These are phyloP conservation scores for Patella depressa DNA, from an alignment of 2,888 invertebrate species.

Conservation along the genomic window DNA sequence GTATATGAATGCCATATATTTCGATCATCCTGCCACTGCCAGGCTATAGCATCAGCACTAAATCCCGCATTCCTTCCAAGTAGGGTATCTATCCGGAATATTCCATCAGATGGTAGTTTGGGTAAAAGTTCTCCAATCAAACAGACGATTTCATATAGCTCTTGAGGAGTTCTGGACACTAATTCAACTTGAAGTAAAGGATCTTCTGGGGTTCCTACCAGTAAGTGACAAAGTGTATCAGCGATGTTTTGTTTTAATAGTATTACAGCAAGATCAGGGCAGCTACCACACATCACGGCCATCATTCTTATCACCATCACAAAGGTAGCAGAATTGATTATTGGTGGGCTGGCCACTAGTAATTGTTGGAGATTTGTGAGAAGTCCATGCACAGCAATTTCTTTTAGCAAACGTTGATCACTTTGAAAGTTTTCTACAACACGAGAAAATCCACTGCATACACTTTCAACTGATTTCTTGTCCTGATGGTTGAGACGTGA, in stretches of 20 bases:
- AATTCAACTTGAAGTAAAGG: constrained; percentile 73
- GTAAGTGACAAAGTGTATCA: constrained; percentile 91
- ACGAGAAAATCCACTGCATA: constrained; percentile 95
- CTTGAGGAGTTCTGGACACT: constrained; percentile 92
- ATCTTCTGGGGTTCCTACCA: constrained; percentile 83
- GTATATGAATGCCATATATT: constrained; percentile 93
- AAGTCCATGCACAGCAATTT: constrained; percentile 90
- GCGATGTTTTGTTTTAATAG: constrained; percentile 93
- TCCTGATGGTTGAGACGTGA: constrained; percentile 81
- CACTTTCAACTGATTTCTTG: constrained; percentile 97
- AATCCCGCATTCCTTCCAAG: constrained; percentile 75
- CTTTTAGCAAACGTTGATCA: constrained; percentile 89
- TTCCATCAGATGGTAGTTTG: constrained; percentile 92
- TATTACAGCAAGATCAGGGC: constrained; percentile 92
- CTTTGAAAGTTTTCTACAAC: constrained; percentile 96
- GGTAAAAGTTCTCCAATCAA: constrained; percentile 98
- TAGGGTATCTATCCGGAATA: constrained; percentile 92
- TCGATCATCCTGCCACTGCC: constrained; percentile 98
- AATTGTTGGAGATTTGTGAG: constrained; percentile 93
- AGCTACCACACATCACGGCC: constrained; percentile 95
- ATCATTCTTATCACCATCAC: constrained; percentile 96
- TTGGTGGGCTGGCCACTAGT: constrained; percentile 92
- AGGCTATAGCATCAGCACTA: constrained; percentile 83
- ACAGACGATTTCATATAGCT: constrained; percentile 96
- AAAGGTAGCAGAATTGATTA: constrained; percentile 94